phyloP scores from a whole-genome alignment of 2,888 invertebrate species.

The Pachliopta kotzebuea region DNA sequence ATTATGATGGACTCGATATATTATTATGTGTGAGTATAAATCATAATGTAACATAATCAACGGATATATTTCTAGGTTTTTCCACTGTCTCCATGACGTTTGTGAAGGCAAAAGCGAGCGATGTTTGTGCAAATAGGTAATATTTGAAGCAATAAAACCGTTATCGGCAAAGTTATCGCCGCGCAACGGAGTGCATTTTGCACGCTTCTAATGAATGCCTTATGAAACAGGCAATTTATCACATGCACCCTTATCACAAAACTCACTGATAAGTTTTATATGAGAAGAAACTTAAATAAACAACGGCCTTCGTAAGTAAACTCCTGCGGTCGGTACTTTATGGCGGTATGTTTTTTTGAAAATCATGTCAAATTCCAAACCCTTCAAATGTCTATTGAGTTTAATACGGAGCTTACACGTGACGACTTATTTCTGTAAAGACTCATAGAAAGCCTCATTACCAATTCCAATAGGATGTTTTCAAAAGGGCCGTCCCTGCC shows the following conservation, averaged over 20 bases:
- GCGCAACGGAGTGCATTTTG: conserved; percentile 76
- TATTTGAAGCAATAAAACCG: conserved; percentile 75
- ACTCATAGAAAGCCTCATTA: conserved; percentile 69
- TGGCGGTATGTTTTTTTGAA: conserved; percentile 30
- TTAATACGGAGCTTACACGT: conserved; percentile 62
- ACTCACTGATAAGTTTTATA: conserved; percentile 72
- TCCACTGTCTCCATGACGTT: conserved; percentile 43
- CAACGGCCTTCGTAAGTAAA: conserved; percentile 46
- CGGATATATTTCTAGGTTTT: conserved; percentile 33
- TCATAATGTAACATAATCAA: conserved; percentile 28
- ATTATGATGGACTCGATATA: conserved; percentile 29
- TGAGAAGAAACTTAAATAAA: conserved; percentile 65
- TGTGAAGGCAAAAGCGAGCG: conserved; percentile 49
- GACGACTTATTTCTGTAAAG: conserved; percentile 60
- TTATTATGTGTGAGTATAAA: conserved; percentile 22
- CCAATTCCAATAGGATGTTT: conserved; percentile 67
- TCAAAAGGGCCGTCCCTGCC: conserved; percentile 67
- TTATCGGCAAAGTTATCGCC: conserved; percentile 72
- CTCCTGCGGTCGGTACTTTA: background rate
- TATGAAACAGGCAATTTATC: conserved; percentile 80
- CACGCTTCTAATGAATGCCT: conserved; percentile 79
- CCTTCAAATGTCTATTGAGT: conserved; percentile 54
- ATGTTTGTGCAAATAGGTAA: conserved; percentile 70
- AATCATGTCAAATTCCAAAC: conserved; percentile 38
- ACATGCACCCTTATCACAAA: conserved; percentile 73